Evolutionary conservation across 2,888 invertebrate genomes (phyloP).

Genomic region (Iphiclides podalirius): DNA sequence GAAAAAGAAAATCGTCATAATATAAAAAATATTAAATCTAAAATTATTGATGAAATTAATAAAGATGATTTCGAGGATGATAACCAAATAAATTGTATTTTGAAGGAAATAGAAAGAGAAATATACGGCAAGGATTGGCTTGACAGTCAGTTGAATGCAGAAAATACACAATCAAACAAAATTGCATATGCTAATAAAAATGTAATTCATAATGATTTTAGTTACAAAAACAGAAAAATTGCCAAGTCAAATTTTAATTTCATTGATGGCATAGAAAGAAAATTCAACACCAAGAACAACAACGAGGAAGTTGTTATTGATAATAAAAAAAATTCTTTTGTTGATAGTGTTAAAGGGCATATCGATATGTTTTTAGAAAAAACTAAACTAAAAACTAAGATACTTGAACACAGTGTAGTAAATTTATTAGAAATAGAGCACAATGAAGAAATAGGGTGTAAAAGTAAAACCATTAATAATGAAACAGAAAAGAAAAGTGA

Average conservation of each 20-base stretch:
- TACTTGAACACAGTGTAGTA: slow-evolving; percentile 28
- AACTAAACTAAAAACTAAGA: slow-evolving; percentile 28
- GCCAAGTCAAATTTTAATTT: slow-evolving; percentile 52
- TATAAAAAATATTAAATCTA: slow-evolving; percentile 4
- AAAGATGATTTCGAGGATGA: slow-evolving; percentile 37
- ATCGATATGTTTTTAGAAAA: slow-evolving; percentile 51
- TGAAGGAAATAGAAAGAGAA: slow-evolving; percentile 61
- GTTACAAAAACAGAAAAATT: slow-evolving; percentile 26
- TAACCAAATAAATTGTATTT: slow-evolving; percentile 47
- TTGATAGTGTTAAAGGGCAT: slow-evolving; percentile 51
- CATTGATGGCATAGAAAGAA: slow-evolving; percentile 51
- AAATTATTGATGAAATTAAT: slow-evolving; percentile 15
- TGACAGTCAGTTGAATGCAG: not conserved
- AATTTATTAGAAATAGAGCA: slow-evolving; percentile 31
- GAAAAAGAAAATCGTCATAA: not conserved
- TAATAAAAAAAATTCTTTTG: slow-evolving; percentile 42
- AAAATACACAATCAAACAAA: slow-evolving; percentile 11
- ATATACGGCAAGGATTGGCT: slow-evolving; percentile 33
- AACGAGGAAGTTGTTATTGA: slow-evolving; percentile 34
- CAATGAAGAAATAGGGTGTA: no score
- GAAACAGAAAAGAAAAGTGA: no score
- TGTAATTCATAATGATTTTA: slow-evolving; percentile 1
- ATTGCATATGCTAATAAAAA: not conserved
- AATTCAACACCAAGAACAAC: slow-evolving; percentile 38
- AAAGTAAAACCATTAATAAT: no score